Percentiles rank a stretch among this genome's conserved stretches.
Evolutionary conservation across 1,140 invertebrate genomes (phyloP).

Genomic region (Tetramorium alpestre): DNA sequence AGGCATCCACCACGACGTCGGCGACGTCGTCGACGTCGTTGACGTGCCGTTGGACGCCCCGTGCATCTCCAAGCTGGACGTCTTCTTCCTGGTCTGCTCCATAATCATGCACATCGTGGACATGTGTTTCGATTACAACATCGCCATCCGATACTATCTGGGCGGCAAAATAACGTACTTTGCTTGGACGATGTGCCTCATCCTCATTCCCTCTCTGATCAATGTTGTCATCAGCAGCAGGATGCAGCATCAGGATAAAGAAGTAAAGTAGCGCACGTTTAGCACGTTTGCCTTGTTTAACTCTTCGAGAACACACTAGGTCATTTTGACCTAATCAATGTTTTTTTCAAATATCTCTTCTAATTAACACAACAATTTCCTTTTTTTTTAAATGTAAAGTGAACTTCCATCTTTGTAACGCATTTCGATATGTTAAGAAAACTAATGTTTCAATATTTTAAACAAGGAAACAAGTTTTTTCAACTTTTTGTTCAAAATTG

Average conservation of each 20-base stretch:
- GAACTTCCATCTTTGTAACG: too few relatives aligned
- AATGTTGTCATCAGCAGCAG: slow-evolving; percentile 85
- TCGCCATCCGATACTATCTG: slow-evolving; percentile 84
- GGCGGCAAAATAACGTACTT: slow-evolving; percentile 82
- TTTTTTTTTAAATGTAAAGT: too few relatives aligned
- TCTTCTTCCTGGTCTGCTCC: slow-evolving; percentile 83
- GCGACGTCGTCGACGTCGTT: slow-evolving; percentile 56
- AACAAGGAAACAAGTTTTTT: too few relatives aligned
- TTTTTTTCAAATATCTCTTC: too few relatives aligned
- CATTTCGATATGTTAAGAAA: too few relatives aligned
- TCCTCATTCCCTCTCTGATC: slow-evolving; percentile 86
- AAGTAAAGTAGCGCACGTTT: slow-evolving; percentile 73
- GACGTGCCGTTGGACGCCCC: slow-evolving; percentile 80
- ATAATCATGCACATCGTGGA: slow-evolving; percentile 85
- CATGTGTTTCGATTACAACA: slow-evolving; percentile 85
- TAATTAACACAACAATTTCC: too few relatives aligned
- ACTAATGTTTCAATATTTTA: too few relatives aligned
- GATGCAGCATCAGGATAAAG: slow-evolving; percentile 84
- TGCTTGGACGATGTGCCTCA: slow-evolving; percentile 83
- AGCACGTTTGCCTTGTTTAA: background rate
- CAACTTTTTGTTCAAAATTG: too few relatives aligned
- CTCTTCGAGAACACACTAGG: too few relatives aligned
- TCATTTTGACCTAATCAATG: too few relatives aligned
- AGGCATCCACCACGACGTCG: slow-evolving; percentile 24
- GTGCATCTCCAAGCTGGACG: slow-evolving; percentile 82